Base-by-base conservation (phyloP, 2,888 invertebrate species). In the Cetonia aurata region DNA sequence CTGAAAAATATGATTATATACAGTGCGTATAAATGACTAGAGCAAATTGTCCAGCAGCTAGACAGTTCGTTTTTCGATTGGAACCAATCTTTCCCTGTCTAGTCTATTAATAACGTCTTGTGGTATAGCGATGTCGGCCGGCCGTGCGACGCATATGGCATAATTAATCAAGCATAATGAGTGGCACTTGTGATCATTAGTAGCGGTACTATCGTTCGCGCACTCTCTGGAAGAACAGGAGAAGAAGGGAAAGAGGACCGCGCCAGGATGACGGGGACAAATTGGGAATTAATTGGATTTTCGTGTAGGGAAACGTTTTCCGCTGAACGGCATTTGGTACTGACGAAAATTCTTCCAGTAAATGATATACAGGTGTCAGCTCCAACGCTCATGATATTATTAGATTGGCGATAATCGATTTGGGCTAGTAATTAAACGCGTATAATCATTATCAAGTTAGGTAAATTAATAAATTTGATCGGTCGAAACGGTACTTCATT, bases 271-370 rank as follows among this genome's bases (percentile, higher is more conserved):
- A 48, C 33, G 48, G 48, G 48, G 48, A 62, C 62, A 62, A 62
- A 62, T 62, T 62, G 62, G 62, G 62, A 62, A 62, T 62, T 62
- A 62, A 62, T 62, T 48, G 62, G 50, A 62, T 62, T 62, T 62
- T 62, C 48, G 62, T 62, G 62, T 62, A 48, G 42, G 48, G 33
- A 62, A 62, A 48, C n/a, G 13, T 25, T 15, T 37, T 48, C 17
- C n/a, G 48, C 13, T 4, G 25, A 25, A 25, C 25, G 1, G 4
- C 25, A 25, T 25, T 4, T 25, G 25, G 25, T 25, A 25, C 25
- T 25, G 25, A 25, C 4, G 25, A 25, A 25, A 25, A 25, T 4
- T 25, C 25, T 25, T 25, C 25, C 25, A 25, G 3, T 25, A 25
- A 25, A 25, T 25, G 25, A 4, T 25, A 1, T 25, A 25, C 3